Percentiles rank a stretch among this genome's conserved stretches.
Conservation (phyloP, 2,888 invertebrate species). For the Sicus ferrugineus region DNA sequence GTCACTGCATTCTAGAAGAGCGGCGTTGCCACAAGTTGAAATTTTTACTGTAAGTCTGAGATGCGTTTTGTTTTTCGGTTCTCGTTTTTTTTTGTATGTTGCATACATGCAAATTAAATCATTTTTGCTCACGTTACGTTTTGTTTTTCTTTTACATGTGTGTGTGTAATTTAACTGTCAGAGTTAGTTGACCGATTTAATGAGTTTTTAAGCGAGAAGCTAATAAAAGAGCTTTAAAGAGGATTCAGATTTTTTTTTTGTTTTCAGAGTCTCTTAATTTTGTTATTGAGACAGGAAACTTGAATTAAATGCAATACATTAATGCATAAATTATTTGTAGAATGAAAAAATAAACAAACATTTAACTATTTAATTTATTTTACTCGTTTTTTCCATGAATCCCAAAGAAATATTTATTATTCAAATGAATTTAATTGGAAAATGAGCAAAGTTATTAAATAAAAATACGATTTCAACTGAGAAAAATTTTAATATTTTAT, state of each 20-base stretch:
- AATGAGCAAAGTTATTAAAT: no score
- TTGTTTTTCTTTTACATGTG: neutral
- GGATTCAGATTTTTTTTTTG: neutral
- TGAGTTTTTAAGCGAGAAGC: constrained; percentile 6
- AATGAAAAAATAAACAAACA: no score
- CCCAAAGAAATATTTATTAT: no score
- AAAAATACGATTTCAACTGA: no score
- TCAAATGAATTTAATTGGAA: no score
- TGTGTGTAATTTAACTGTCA: neutral
- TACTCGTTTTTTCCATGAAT: no score
- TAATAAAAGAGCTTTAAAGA: constrained; percentile 5
- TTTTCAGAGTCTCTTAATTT: neutral
- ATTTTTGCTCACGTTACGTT: neutral
- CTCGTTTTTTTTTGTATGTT: neutral
- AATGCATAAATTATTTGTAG: no score
- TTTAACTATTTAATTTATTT: no score
- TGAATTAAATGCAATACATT: no score
- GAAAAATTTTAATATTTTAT: no score
- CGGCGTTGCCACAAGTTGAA: neutral
- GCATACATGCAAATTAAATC: neutral
- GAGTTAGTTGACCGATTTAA: constrained; percentile 41
- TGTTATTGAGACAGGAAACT: no score
- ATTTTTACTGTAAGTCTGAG: no score
- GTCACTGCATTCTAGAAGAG: neutral
- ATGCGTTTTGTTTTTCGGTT: neutral